Percentiles rank a stretch among this genome's conserved stretches.
Evolutionary conservation across 2,797 vertebrate species (phyloP).

Genomic region (Leptoclinus maculatus): DNA sequence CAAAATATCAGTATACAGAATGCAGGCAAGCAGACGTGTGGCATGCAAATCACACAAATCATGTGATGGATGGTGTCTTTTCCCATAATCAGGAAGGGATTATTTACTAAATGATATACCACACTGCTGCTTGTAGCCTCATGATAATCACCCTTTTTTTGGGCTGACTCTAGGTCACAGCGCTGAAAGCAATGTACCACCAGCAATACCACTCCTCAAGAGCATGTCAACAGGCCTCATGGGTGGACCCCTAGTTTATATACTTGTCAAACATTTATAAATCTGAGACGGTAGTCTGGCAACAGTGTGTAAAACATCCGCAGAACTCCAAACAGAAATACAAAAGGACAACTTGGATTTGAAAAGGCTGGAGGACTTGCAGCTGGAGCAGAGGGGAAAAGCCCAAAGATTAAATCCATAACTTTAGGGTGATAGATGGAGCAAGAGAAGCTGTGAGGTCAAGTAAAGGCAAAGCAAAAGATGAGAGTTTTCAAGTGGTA

Average conservation of each 20-base stretch:
- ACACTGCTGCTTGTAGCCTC: conserved; percentile 40
- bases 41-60: conserved; percentile 32
- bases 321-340: conserved; percentile 88
- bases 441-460: conserved; percentile 20
- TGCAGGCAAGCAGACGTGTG: conserved; percentile 15
- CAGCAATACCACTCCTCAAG: conserved; percentile 45
- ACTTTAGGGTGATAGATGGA: conserved; percentile 34
- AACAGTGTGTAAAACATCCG: conserved; percentile 87
- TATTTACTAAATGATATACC: conserved; percentile 49
- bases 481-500: conserved; percentile 71
- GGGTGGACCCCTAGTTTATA: conserved; percentile 82
- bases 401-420: conserved; percentile 16
- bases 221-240: conserved; percentile 71
- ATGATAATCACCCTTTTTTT: conserved; percentile 49
- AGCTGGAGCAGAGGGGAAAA: conserved; percentile 67
- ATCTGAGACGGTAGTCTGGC: conserved; percentile 82
- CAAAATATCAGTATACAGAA: conserved; percentile 31
- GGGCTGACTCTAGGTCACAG: conserved; percentile 41
- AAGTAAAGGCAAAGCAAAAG: conserved; percentile 56
- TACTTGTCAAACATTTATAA: conserved; percentile 88
- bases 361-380: conserved; percentile 71
- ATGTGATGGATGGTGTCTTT: conserved; percentile 33
- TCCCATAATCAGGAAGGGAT: conserved; percentile 45
- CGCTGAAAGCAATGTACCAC: conserved; percentile 29
- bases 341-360: conserved; percentile 64